phyloP scores from a whole-genome alignment of 2,888 invertebrate species.

The Caenorhabditis sp. region DNA sequence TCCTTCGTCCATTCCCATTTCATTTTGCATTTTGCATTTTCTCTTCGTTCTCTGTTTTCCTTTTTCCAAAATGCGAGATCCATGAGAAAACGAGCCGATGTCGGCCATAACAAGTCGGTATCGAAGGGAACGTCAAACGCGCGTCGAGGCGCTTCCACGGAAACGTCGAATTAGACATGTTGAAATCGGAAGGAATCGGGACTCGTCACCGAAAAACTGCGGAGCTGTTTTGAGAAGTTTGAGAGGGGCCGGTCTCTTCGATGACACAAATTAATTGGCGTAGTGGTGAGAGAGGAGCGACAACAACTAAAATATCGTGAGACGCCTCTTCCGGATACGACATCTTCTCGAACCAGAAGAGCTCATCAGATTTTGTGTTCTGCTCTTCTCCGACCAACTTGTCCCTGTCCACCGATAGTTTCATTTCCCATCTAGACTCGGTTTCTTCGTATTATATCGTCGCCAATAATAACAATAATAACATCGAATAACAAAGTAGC shows the following conservation, averaged over 20 bases:
- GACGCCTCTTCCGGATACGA: conserved; percentile 7
- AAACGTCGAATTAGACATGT: conserved; percentile 4
- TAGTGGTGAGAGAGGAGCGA: neutral
- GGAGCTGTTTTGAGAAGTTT: conserved; percentile 1
- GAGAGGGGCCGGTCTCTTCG: neutral
- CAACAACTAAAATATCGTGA: neutral
- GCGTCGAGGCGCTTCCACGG: neutral
- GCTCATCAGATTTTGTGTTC: neutral
- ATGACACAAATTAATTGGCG: conserved; percentile 5
- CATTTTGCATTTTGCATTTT: neutral
- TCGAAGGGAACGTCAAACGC: neutral
- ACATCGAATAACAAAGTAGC: no score
- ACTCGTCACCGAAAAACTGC: no score
- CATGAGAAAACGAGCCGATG: conserved; percentile 5
- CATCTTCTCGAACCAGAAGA: neutral
- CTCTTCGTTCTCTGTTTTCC: conserved; percentile 15
- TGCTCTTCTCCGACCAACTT: no score
- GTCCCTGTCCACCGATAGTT: neutral
- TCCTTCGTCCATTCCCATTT: neutral
- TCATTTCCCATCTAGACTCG: neutral
- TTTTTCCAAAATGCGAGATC: conserved; percentile 13
- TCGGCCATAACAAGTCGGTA: conserved; percentile 9
- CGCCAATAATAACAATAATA: conserved; percentile 30
- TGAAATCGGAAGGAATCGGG: no score
- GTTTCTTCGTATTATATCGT: conserved; percentile 1